Evolutionary conservation across 2,888 invertebrate genomes (phyloP).

Genomic region (Cordilura impudica): DNA sequence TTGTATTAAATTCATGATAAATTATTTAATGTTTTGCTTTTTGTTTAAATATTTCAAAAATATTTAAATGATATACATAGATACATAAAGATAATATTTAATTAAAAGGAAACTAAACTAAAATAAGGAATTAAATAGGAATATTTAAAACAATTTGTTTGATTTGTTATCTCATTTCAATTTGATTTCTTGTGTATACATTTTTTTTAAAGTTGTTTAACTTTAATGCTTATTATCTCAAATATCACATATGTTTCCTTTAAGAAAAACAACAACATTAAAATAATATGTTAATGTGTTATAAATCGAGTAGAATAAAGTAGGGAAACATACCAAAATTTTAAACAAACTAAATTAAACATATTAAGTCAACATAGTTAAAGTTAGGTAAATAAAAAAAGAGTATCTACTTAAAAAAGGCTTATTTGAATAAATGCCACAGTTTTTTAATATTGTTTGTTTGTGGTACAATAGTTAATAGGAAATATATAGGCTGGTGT

Average conservation of each 20-base stretch:
- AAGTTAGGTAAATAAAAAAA: not conserved
- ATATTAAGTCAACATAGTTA: conserved; percentile 34
- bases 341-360: conserved; percentile 27
- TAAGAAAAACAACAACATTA: conserved; percentile 25
- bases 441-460: conserved; percentile 3
- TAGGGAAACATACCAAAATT: conserved; percentile 40
- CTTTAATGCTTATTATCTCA: conserved; percentile 74
- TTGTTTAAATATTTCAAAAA: conserved; percentile 53
- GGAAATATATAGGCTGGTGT: conserved; percentile 31
- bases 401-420: conserved; percentile 18
- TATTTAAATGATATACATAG: conserved; percentile 26
- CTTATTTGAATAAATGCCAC: conserved; percentile 34
- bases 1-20: conserved; percentile 48
- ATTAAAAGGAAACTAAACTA: conserved; percentile 1
- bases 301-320: not conserved
- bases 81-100: not conserved
- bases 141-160: conserved; percentile 14
- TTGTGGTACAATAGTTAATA: conserved; percentile 16
- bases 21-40: conserved; percentile 13
- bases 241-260: conserved; percentile 74
- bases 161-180: conserved; percentile 19
- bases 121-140: conserved; percentile 17
- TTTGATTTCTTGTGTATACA: conserved; percentile 40
- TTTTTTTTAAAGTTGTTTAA: conserved; percentile 36
- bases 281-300: conserved; percentile 2